Evolutionary conservation across 2,797 vertebrate genomes (phyloP).

Genomic region (Garrulus glandarius): DNA sequence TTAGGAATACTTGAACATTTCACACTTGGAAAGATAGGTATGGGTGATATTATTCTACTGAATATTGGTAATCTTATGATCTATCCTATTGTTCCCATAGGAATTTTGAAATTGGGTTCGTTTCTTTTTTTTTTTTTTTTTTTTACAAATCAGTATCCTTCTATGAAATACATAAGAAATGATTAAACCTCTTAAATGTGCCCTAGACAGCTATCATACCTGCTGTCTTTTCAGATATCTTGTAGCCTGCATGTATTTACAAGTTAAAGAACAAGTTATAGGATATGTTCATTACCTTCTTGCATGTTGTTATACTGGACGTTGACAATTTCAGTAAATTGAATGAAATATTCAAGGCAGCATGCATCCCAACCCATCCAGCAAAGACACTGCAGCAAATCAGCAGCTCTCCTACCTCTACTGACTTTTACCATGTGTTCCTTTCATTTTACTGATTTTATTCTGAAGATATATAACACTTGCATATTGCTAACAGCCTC

Average conservation of each 20-base stretch:
- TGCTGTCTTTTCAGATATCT: slow-evolving; percentile 13
- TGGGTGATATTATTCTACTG: background rate
- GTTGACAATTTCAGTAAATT: slow-evolving; percentile 45
- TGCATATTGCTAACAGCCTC: slow-evolving; percentile 17
- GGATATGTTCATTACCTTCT: slow-evolving; percentile 9
- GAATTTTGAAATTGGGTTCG: background rate
- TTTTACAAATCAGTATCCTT: background rate
- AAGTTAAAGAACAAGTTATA: background rate
- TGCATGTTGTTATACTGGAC: background rate
- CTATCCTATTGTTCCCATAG: background rate
- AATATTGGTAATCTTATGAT: background rate
- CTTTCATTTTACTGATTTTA: slow-evolving; percentile 59
- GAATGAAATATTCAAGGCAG: slow-evolving; percentile 35
- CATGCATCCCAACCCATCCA: slow-evolving; percentile 7
- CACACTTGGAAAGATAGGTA: background rate
- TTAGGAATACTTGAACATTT: background rate
- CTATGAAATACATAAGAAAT: slow-evolving; percentile 6
- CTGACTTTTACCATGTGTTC: slow-evolving; percentile 42
- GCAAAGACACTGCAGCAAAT: slow-evolving; percentile 48
- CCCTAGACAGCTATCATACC: background rate
- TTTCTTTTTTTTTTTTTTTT: background rate
- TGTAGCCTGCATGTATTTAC: background rate
- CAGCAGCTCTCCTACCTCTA: slow-evolving; percentile 11
- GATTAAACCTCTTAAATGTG: background rate
- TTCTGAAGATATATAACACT: slow-evolving; percentile 42